Base-by-base conservation (phyloP, 2,113 vertebrate species). In the Pipra filicauda region DNA sequence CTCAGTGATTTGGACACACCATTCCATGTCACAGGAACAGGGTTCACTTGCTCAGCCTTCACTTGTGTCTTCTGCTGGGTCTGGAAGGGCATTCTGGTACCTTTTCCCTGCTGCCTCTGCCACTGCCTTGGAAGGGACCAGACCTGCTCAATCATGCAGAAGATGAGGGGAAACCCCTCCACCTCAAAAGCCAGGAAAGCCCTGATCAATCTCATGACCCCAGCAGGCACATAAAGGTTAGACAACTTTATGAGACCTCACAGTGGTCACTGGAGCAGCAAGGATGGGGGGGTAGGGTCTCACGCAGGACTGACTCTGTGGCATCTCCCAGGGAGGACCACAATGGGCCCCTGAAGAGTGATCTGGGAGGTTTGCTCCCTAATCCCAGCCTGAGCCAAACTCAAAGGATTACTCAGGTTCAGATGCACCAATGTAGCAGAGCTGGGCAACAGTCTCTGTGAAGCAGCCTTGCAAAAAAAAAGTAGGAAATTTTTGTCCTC, bases 391-490 rank as follows among this genome's bases (percentile, higher is more conserved):
- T 28, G 6, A 73, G 23, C 9, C 61, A 77, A 89, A 28, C 30
- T 73, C 89, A 62, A 76, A 71, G 12, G 13, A 15, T 5, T 24
- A 31, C 48, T 70, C 59, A 64, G 9, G 19, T 82, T 35, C 44
- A 85, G 24, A 16, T 5, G 30, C 35, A 66, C n/a, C 70, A 44
- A 28, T 1, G 1, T 1, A 20, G 46, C 1, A 1, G 55, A 78
- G 26, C n/a, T 73, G 8, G 41, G 7, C 27, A 73, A 48, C 0
- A 0, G 16, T 11, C 15, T 55, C 52, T 20, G 20, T 9, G 26
- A 55, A 78, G 74, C 78, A 88, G 55, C n/a, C 16, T 37, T 57
- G 14, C 51, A 52, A 41, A 0, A 44, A 24, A 86, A 49, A 77
- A 55, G 11, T 15, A 35, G 48, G 12, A 11, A 0, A 24, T 31